phyloP scores from a whole-genome alignment of 2,888 invertebrate species.

The Molanna angustata region DNA sequence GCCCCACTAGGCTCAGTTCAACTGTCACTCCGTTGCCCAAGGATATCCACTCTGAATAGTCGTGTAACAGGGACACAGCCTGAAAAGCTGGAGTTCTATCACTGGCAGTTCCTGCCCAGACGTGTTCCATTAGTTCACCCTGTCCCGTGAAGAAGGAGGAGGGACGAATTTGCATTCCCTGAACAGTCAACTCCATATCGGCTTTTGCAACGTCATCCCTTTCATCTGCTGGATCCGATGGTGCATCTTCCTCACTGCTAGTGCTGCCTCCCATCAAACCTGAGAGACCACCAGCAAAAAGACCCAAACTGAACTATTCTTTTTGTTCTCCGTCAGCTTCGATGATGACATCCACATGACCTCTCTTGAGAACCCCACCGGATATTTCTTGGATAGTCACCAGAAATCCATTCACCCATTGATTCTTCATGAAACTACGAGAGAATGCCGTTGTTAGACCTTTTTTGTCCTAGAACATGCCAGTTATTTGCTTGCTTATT shows the following conservation, averaged over 20 bases:
- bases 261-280: slow-evolving; percentile 52
- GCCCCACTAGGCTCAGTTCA: slow-evolving; percentile 66
- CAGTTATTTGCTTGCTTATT: slow-evolving; percentile 62
- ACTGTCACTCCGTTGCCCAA: slow-evolving; percentile 70
- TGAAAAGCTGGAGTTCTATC: slow-evolving; percentile 73
- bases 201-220: slow-evolving; percentile 64
- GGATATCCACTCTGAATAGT: slow-evolving; percentile 64
- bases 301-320: slow-evolving; percentile 68
- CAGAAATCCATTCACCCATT: slow-evolving; percentile 63
- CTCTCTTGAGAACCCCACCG: slow-evolving; percentile 72
- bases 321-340: slow-evolving; percentile 52
- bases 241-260: slow-evolving; percentile 45
- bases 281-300: slow-evolving; percentile 73
- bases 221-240: slow-evolving; percentile 39
- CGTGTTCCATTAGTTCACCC: slow-evolving; percentile 80
- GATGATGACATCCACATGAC: slow-evolving; percentile 69
- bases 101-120: slow-evolving; percentile 83
- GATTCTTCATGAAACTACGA: slow-evolving; percentile 57
- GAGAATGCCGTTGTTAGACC: slow-evolving; percentile 71
- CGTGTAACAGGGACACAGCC: slow-evolving; percentile 68
- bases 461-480: slow-evolving; percentile 60
- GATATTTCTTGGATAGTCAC: slow-evolving; percentile 72
- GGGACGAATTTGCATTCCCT: slow-evolving; percentile 72
- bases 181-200: slow-evolving; percentile 77
- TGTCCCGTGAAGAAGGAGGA: slow-evolving; percentile 79